Evolutionary conservation across 2,888 invertebrate genomes (phyloP), one percentile per base, ranked within the genome.

Genomic region (Punctoribates punctum): DNA sequence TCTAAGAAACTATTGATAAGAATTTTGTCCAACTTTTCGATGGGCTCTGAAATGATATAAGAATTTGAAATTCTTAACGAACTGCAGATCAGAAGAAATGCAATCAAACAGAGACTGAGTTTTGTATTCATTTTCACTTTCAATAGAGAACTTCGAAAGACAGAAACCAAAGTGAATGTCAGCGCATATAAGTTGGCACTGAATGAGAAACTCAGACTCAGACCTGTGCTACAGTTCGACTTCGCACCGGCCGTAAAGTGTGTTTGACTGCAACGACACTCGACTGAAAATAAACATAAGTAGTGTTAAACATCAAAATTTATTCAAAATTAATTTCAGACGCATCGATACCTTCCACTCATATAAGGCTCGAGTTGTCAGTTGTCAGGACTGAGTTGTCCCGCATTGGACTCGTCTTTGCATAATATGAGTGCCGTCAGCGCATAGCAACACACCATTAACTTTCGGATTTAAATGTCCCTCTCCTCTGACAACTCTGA

Each of bases 351-450:
- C 34, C 65, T 65, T 65, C 25, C 25, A 2, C 25, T 57, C 13
- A 23, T 8, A 8, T 57, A 6, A 6, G 23, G 57, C 1, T 25
- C 25, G 20, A n/a, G 57, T 25, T 57, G 57, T 57, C 54, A n/a
- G 57, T 25, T 57, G 57, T 57, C 54, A 51, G 51, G 20, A 20
- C n/a, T 51, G 5, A 15, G 17, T 15, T 51, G 51, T 15, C 25
- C 65, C 65, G 65, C 34, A 65, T 34, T 34, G 20, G 29, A 65
- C 65, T 65, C 34, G 34, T 65, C 65, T 65, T 65, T 65, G 38
- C 34, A 38, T 34, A 34, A 34, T 8, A 5, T 34, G 8, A 34
- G 4, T 5, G 34, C 34, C 34, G 4, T 34, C 34, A 34, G n/a
- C 34, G 65, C 65, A 65, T 65, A 65, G 65, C 65, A 65, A 65